These are phyloP conservation scores for Typhlichthys eigenmanni DNA, from an alignment of 2,797 vertebrate species.

Conservation along the genomic window DNA sequence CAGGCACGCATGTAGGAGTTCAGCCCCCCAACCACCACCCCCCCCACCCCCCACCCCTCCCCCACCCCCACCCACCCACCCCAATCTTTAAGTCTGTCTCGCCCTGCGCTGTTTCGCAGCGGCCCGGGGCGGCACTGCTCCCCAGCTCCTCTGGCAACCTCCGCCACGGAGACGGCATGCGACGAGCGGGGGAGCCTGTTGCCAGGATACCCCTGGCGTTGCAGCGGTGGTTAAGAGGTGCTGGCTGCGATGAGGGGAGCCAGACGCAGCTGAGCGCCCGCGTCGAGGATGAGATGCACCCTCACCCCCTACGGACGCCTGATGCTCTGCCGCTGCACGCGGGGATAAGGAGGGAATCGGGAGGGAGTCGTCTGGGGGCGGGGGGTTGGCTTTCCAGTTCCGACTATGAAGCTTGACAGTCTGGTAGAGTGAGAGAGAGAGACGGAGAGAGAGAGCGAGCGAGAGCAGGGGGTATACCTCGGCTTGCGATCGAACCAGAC, in stretches of 20 bases:
- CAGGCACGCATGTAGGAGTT: slow-evolving; percentile 20
- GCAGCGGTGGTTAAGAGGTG: not conserved
- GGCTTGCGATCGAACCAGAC: slow-evolving; percentile 6
- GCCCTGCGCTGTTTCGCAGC: slow-evolving; percentile 7
- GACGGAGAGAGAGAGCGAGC: slow-evolving; percentile 5
- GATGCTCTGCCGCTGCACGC: slow-evolving; percentile 29
- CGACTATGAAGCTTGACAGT: slow-evolving; percentile 34
- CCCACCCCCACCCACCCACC: no score
- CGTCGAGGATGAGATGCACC: slow-evolving; percentile 10
- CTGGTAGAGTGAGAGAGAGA: slow-evolving; percentile 25
- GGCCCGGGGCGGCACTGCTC: slow-evolving; percentile 8
- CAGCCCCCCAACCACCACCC: no score
- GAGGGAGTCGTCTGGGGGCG: slow-evolving; percentile 8
- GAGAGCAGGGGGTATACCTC: slow-evolving; percentile 23
- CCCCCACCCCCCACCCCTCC: no score
- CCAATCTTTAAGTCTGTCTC: not conserved
- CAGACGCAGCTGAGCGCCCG: slow-evolving; percentile 41
- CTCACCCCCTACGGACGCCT: slow-evolving; percentile 1
- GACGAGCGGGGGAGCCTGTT: slow-evolving; percentile 58
- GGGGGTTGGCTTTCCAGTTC: slow-evolving; percentile 1
- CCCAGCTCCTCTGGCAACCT: slow-evolving; percentile 19
- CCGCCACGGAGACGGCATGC: slow-evolving; percentile 25
- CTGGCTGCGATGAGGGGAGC: slow-evolving; percentile 42
- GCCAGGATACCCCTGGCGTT: slow-evolving; percentile 48
- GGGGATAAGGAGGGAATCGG: slow-evolving; percentile 47